Conservation (phyloP, 2,888 invertebrate species). For the Pseudanteris insignis region DNA sequence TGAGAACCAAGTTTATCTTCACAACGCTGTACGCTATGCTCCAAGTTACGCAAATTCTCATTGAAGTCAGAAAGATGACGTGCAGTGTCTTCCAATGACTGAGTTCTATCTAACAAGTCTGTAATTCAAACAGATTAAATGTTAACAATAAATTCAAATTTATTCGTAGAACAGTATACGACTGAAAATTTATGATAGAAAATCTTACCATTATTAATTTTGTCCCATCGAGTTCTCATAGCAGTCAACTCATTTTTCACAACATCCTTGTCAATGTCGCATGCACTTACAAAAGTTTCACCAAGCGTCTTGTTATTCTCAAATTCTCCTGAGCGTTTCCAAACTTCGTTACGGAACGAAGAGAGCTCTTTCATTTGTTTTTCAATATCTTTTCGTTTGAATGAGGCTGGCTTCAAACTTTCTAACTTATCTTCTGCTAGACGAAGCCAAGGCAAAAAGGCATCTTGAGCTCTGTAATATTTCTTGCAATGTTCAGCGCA, state of each 20-base stretch:
- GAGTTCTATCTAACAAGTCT: constrained; percentile 79
- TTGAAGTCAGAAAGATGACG: constrained; percentile 84
- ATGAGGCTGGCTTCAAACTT: constrained; percentile 79
- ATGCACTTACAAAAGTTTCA: constrained; percentile 86
- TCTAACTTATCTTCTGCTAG: constrained; percentile 87
- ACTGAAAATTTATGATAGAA: too few relatives aligned
- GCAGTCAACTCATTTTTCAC: constrained; percentile 83
- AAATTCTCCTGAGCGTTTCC: constrained; percentile 93
- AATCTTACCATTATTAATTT: constrained; percentile 79
- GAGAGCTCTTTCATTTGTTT: constrained; percentile 88
- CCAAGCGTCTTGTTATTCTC: constrained; percentile 88
- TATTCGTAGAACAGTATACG: too few relatives aligned
- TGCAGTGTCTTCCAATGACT: constrained; percentile 83
- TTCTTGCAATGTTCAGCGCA: constrained; percentile 89
- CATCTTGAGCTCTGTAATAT: constrained; percentile 85
- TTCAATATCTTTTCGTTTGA: constrained; percentile 87
- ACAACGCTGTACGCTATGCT: constrained; percentile 84
- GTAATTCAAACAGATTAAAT: constrained; percentile 43
- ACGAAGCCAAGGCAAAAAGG: constrained; percentile 87
- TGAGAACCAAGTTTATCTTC: constrained; percentile 85
- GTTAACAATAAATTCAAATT: constrained; percentile 4
- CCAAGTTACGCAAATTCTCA: constrained; percentile 85
- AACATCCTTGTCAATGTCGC: constrained; percentile 90
- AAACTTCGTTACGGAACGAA: constrained; percentile 89
- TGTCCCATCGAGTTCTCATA: constrained; percentile 90